Conservation (phyloP, 1,140 invertebrate species). For the fruit fly (Drosophila melanogaster) region DNA sequence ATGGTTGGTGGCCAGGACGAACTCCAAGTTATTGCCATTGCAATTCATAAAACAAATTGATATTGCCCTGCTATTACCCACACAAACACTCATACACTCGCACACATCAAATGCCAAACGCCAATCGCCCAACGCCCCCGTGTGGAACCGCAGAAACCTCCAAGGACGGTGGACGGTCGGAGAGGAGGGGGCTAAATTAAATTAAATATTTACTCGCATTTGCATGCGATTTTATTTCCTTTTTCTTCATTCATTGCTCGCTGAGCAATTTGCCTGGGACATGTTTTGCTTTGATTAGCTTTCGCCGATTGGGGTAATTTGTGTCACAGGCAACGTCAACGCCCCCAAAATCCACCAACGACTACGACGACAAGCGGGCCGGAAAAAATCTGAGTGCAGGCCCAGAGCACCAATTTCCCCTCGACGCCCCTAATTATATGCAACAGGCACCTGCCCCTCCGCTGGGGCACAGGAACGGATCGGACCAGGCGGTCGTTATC, state of each 20-base stretch:
- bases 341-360: constrained; percentile 34
- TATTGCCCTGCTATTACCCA: constrained; percentile 77
- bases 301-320: constrained; percentile 69
- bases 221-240: constrained; percentile 67
- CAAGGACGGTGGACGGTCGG: not conserved
- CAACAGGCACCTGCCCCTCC: constrained; percentile 60
- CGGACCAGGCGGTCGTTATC: constrained; percentile 43
- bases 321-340: constrained; percentile 71
- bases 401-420: constrained; percentile 47
- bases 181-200: constrained; percentile 55
- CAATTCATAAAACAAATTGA: constrained; percentile 84
- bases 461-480: not conserved
- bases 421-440: constrained; percentile 69
- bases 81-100: constrained; percentile 14
- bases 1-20: constrained; percentile 3
- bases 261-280: constrained; percentile 62
- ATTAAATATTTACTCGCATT: constrained; percentile 83
- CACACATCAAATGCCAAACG: constrained; percentile 24
- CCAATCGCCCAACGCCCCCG: constrained; percentile 69
- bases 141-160: constrained; percentile 53
- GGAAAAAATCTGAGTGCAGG: constrained; percentile 35
- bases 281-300: constrained; percentile 79
- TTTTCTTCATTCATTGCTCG: constrained; percentile 35
- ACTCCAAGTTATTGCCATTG: constrained; percentile 77
- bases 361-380: not conserved